Percentiles rank a stretch among this genome's conserved stretches.
phyloP scores from a whole-genome alignment of 2,888 invertebrate genomes.

The Cantharis lateralis region DNA sequence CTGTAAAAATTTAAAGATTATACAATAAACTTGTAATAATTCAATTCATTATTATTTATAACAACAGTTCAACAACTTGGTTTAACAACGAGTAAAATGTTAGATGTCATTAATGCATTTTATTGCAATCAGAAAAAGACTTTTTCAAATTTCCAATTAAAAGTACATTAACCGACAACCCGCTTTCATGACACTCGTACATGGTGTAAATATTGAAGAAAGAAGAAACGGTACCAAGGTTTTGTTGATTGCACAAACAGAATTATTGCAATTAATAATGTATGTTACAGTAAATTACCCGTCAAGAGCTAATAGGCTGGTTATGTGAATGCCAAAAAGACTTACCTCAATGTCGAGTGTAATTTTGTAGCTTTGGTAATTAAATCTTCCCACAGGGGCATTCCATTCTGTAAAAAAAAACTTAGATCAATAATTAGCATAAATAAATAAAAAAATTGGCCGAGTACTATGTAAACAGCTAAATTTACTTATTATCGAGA shows the following conservation, averaged over 20 bases:
- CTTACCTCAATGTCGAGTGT: constrained; percentile 91
- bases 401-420: constrained; percentile 78
- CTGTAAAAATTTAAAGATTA: not conserved
- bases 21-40: not conserved
- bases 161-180: not conserved
- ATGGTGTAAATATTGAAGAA: not conserved
- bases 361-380: constrained; percentile 92
- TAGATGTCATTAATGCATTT: not conserved
- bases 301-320: not conserved
- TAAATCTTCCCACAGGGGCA: constrained; percentile 95
- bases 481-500: not conserved
- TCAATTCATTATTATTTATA: not conserved
- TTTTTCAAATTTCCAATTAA: not conserved
- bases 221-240: not conserved
- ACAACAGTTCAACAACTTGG: not conserved
- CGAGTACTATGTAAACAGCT: not conserved
- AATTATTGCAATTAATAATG: not conserved
- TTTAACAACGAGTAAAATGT: not conserved
- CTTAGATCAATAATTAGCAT: not conserved
- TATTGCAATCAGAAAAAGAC: not conserved
- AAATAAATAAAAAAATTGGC: not conserved
- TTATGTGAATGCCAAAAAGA: not conserved
- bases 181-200: not conserved
- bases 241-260: not conserved
- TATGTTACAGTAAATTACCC: not conserved